These are phyloP conservation scores for Alfaro cultratus DNA, from an alignment of 2,797 vertebrate species.

Conservation along the genomic window DNA sequence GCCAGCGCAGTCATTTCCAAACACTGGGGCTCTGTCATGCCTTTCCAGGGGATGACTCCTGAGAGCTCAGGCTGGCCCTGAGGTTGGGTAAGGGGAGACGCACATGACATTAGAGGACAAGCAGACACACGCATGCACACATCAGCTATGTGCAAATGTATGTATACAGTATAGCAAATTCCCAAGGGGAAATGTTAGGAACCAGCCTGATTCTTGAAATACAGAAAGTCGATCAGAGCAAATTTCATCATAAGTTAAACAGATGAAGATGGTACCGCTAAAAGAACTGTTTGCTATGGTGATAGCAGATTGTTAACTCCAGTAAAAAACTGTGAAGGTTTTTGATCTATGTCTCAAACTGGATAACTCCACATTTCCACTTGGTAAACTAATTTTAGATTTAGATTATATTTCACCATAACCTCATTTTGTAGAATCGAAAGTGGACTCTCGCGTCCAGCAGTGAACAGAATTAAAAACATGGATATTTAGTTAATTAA, in stretches of 20 bases:
- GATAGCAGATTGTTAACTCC: constrained; percentile 5
- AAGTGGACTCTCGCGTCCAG: neutral
- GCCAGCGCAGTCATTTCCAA: constrained; percentile 81
- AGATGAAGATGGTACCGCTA: neutral
- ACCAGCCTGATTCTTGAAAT: constrained; percentile 24
- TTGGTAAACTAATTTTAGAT: neutral
- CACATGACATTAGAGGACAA: constrained; percentile 65
- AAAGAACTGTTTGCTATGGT: constrained; percentile 3
- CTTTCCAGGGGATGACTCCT: constrained; percentile 76
- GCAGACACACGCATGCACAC: constrained; percentile 32
- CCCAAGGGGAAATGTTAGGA: constrained; percentile 48
- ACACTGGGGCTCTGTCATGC: constrained; percentile 78
- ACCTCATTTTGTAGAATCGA: neutral
- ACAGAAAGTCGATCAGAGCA: constrained; percentile 35
- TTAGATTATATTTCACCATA: neutral
- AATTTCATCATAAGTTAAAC: constrained; percentile 17
- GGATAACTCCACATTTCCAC: neutral
- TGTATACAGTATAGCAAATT: constrained; percentile 35
- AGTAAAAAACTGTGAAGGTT: neutral
- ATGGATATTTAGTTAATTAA: neutral
- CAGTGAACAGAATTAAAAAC: neutral
- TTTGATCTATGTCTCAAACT: neutral
- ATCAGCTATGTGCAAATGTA: constrained; percentile 37
- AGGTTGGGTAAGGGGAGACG: constrained; percentile 51
- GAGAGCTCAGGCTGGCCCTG: constrained; percentile 61